Conservation (phyloP, 2,888 invertebrate species). For the Acronicta aceris region DNA sequence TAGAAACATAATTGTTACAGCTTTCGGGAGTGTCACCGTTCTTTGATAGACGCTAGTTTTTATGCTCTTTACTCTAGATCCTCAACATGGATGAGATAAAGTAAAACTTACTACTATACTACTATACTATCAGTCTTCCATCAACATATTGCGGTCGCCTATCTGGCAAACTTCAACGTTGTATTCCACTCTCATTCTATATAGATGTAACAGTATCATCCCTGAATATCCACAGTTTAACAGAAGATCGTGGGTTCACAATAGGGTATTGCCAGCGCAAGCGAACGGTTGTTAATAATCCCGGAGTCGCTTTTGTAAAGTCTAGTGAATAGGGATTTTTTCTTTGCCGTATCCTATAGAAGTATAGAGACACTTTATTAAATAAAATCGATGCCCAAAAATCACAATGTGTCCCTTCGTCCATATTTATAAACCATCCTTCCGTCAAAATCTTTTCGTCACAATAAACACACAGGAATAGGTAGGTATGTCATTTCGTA, state of each 20-base stretch:
- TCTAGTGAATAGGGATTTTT: not conserved
- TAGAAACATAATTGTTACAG: too few relatives aligned
- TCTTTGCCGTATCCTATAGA: not conserved
- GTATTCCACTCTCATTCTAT: too few relatives aligned
- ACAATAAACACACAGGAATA: not conserved
- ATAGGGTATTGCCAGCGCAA: not conserved
- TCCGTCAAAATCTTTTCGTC: not conserved
- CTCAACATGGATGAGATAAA: too few relatives aligned
- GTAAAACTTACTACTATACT: too few relatives aligned
- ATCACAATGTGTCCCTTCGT: not conserved
- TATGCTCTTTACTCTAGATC: too few relatives aligned
- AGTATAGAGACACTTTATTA: not conserved
- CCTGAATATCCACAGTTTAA: not conserved
- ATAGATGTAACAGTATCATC: too few relatives aligned
- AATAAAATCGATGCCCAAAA: not conserved
- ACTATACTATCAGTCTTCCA: too few relatives aligned
- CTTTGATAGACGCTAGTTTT: too few relatives aligned
- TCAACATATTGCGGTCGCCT: too few relatives aligned
- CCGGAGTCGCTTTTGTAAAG: not conserved
- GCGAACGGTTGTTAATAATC: not conserved
- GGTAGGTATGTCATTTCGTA: not conserved
- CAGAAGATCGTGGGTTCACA: too few relatives aligned
- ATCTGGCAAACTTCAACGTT: too few relatives aligned
- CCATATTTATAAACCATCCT: not conserved
- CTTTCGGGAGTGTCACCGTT: too few relatives aligned